A percentile compares a stretch with the other conserved stretches of the same genome.
Evolutionary conservation across 2,797 vertebrate species (phyloP).

Genomic region (Cossypha niveicapilla): DNA sequence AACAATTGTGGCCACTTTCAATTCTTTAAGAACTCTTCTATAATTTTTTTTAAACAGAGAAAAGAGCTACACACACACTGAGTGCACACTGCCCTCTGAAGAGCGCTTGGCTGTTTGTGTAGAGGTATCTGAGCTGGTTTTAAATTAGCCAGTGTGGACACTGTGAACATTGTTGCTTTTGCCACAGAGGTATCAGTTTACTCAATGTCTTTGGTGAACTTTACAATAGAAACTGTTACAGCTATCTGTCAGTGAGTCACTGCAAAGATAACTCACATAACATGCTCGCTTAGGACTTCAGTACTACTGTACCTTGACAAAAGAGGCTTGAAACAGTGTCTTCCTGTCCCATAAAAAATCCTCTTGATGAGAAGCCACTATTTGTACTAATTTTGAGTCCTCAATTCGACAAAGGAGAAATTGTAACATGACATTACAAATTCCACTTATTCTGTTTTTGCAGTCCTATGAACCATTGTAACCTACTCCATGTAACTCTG

Average conservation of each 20-base stretch:
- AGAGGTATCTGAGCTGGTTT: neutral
- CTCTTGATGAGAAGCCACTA: neutral
- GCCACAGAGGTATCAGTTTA: neutral
- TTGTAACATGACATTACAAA: neutral
- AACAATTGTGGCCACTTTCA: neutral
- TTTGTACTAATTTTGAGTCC: neutral
- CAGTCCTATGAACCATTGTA: neutral
- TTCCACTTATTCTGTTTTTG: neutral
- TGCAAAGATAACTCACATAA: neutral
- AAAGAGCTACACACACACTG: neutral
- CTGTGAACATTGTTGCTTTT: neutral
- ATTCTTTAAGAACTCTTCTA: neutral
- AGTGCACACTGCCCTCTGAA: accelerated
- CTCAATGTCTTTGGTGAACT: neutral
- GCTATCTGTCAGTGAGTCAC: neutral
- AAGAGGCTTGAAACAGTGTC: neutral
- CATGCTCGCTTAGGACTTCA: neutral
- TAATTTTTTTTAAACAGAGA: accelerated
- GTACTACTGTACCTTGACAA: neutral
- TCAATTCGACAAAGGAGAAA: neutral
- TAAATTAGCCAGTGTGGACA: neutral
- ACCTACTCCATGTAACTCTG: neutral
- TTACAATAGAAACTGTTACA: neutral
- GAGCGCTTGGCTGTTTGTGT: neutral
- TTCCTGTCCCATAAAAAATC: neutral